Base-by-base conservation (phyloP, 1,140 invertebrate genomes). In the Patella vulgata region DNA sequence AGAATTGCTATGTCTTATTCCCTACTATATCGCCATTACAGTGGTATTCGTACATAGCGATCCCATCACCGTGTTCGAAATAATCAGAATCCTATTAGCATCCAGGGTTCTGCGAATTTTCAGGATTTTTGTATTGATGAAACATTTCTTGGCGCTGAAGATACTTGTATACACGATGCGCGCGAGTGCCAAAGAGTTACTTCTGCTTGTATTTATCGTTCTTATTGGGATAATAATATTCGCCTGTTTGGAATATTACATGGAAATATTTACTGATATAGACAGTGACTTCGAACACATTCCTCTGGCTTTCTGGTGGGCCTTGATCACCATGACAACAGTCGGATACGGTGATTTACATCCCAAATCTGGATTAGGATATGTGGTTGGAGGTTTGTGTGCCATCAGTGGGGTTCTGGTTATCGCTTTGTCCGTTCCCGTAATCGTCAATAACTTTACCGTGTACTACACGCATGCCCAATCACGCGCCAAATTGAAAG, bases 281-380 rank as follows among this genome's bases (percentile, higher is more conserved):
- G 28, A 51, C 21, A 95, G 93, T 85, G 59, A 71, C n/a, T 75
- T 78, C 56, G 52, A 69, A 21, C 66, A 68, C 40, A 98, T 98
- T 87, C 78, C 78, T 1, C 43, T 73, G 12, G 73, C 74, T 5
- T 76, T 73, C 48, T 81, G 79, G 79, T 81, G 76, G 71, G 76
- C 79, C 1, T 47, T 81, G 11, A 74, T 79, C 46, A 81, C 79
- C 36, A 75, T 80, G 73, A 81, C 79, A 51, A 81, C 79, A 14
- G 70, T 81, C 9, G 79, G 79, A 14, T 81, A 80, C 51, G 79
- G 79, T 36, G 79, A 81, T 54, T 59, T 74, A 17, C 61, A 65
- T 1, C 79, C 79, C 17, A 68, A 60, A 28, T 69, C 77, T 9
- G 59, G 58, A 21, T 50, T 71, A 5, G 79, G 79, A 11, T 74